Conservation (phyloP, 2,113 vertebrate species). For the Lamprologus lemairii region DNA sequence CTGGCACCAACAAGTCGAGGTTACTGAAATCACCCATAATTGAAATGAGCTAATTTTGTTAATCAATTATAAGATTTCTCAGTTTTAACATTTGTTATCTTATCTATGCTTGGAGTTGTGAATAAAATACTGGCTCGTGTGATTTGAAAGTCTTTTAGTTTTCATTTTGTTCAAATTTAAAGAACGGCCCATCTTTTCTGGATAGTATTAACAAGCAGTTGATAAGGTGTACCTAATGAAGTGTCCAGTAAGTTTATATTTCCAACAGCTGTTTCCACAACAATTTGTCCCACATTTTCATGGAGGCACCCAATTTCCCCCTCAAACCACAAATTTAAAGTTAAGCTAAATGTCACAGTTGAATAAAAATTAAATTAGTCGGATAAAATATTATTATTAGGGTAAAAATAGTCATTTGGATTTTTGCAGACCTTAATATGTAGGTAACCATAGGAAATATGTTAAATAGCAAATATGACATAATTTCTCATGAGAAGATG, state of each 20-base stretch:
- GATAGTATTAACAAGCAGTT: background rate
- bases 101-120: background rate
- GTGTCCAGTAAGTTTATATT: background rate
- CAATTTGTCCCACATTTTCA: background rate
- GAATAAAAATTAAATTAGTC: background rate
- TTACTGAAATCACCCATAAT: background rate
- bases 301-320: background rate
- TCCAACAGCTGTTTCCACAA: background rate
- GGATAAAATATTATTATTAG: background rate
- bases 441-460: too few species aligned
- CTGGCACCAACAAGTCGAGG: background rate
- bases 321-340: background rate
- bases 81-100: background rate
- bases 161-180: background rate
- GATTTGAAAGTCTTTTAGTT: background rate
- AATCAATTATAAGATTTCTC: background rate
- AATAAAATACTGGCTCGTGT: background rate
- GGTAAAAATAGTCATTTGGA: background rate
- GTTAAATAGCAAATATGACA: background rate
- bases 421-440: background rate
- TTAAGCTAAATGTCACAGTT: background rate
- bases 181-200: background rate
- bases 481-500: background rate
- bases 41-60: background rate
- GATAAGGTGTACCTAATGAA: background rate